Evolutionary conservation across 1,140 invertebrate species (phyloP).

Genomic region (Aphelinus atriplicis): DNA sequence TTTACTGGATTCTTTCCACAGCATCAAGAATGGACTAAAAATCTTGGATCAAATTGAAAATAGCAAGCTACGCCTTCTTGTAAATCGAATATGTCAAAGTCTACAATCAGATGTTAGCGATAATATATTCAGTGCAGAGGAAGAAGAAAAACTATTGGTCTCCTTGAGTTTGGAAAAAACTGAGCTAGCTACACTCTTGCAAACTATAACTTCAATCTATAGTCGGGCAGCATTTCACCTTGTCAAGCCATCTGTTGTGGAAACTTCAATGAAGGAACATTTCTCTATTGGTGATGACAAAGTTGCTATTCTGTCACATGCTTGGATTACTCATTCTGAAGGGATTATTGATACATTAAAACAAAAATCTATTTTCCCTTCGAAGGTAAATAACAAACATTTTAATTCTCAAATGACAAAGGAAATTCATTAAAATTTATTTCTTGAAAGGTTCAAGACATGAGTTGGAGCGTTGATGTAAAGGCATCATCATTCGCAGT

Average conservation of each 20-base stretch:
- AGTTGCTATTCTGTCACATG: slow-evolving; percentile 50
- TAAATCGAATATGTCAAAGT: slow-evolving; percentile 55
- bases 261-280: slow-evolving; percentile 51
- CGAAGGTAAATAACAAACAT: slow-evolving; percentile 45
- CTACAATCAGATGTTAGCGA: slow-evolving; percentile 43
- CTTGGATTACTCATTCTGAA: slow-evolving; percentile 56
- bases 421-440: neutral
- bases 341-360: slow-evolving; percentile 52
- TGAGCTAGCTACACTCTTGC: slow-evolving; percentile 50
- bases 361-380: slow-evolving; percentile 56
- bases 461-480: slow-evolving; percentile 58
- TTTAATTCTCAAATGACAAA: too few relatives aligned
- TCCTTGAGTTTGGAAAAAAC: slow-evolving; percentile 54
- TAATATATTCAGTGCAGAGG: slow-evolving; percentile 55
- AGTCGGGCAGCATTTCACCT: slow-evolving; percentile 54
- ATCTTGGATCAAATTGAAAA: slow-evolving; percentile 52
- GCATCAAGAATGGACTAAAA: slow-evolving; percentile 50
- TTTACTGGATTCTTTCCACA: slow-evolving; percentile 29
- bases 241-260: slow-evolving; percentile 49
- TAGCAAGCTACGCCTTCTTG: slow-evolving; percentile 57
- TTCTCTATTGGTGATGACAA: slow-evolving; percentile 54
- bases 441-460: slow-evolving; percentile 48
- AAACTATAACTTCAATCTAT: slow-evolving; percentile 53
- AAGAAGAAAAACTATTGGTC: slow-evolving; percentile 57
- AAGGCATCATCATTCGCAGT: slow-evolving; percentile 54